These are phyloP conservation scores for Coilia nasus DNA, from an alignment of 2,797 vertebrate species.

Conservation along the genomic window DNA sequence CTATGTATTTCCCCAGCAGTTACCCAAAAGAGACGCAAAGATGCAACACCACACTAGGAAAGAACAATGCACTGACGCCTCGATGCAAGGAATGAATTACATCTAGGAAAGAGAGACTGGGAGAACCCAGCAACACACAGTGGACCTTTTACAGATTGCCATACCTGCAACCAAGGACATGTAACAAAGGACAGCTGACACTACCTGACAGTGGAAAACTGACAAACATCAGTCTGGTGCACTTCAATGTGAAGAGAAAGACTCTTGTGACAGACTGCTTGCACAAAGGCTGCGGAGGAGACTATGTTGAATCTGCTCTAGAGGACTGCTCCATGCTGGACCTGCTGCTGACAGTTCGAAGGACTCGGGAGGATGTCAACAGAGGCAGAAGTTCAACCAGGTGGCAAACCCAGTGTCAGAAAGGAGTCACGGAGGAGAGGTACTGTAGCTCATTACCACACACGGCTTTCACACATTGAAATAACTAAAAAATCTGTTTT, in stretches of 20 bases:
- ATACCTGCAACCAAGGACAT: not conserved
- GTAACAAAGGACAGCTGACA: not conserved
- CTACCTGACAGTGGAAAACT: not conserved
- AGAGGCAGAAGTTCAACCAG: conserved; percentile 96
- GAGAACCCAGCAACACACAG: conserved; percentile 67
- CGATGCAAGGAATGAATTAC: conserved; percentile 48
- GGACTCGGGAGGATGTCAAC: conserved; percentile 97
- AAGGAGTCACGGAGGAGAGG: conserved; percentile 97
- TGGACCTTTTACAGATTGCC: conserved; percentile 63
- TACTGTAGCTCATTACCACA: conserved; percentile 56
- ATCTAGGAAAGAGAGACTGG: conserved; percentile 57
- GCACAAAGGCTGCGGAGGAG: conserved; percentile 36
- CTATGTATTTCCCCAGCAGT: not conserved
- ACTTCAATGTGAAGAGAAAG: not conserved
- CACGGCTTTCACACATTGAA: too few relatives aligned
- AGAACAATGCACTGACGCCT: not conserved
- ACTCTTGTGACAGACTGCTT: conserved; percentile 49
- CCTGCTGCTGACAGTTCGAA: conserved; percentile 79
- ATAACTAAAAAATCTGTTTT: too few relatives aligned
- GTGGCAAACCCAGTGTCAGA: conserved; percentile 95
- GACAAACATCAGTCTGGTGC: not conserved
- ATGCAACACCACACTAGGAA: not conserved
- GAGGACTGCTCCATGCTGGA: conserved; percentile 41
- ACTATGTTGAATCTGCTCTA: conserved; percentile 26
- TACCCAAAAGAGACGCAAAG: not conserved